Evolutionary conservation across 2,888 invertebrate species (phyloP), one percentile per base, ranked within the genome.

Genomic region (Drosophila neoperkinsi): DNA sequence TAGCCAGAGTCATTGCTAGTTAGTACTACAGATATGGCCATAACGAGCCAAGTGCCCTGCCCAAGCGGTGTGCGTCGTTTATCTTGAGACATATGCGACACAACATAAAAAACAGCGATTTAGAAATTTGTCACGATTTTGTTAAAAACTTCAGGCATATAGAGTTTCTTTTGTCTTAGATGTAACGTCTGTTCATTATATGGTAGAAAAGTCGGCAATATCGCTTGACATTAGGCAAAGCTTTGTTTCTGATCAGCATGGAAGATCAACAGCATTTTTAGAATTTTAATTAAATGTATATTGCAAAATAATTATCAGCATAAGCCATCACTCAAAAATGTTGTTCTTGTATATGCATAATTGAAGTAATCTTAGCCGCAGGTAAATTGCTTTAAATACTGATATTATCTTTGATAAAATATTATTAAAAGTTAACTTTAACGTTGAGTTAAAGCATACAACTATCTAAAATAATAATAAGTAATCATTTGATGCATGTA

Each of bases 81-180:
- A 65, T 73, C 71, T 83, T 73, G 59, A 60, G 69, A 65, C 60
- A 58, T 50, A 62, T 69, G 62, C 58, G 38, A 62, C 57, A 71
- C 25, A 61, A 28, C 46, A 30, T 25, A 18, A 62, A 56, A 63
- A 56, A 58, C 31, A 30, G 65, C 55, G 46, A 69, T 80, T 81
- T 67, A 69, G 61, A 87, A 81, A 87, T 84, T 79, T 87, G 84
- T 84, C 84, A 84, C 84, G 88, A 87, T 75, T 79, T 68, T 55
- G 49, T 55, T 49, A 64, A 63, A 46, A 66, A 38, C 68, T 43
- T 55, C 18, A 28, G 58, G 50, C 66, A 71, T 66, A 63, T 63
- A 64, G 51, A 70, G 62, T 84, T 81, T 79, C 63, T 67, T 43
- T 28, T 34, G 28, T 41, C 10, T 49, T 46, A 66, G 61, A 53